Conservation (phyloP, 2,797 vertebrate genomes). For the Pangasius larnaudii region DNA sequence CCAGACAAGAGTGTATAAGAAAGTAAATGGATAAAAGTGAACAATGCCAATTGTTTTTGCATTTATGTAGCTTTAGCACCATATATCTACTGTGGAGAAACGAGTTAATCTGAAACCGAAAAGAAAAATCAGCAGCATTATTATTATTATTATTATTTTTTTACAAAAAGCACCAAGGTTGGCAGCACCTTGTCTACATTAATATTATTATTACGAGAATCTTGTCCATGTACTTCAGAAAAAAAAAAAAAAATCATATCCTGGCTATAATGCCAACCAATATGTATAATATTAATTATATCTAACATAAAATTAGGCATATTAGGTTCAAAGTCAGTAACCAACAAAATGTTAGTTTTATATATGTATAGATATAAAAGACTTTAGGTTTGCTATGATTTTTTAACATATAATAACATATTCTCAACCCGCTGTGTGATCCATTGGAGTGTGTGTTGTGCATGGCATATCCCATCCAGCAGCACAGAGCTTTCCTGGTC, state of each 20-base stretch:
- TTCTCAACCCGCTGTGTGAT: constrained; percentile 22
- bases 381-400: neutral
- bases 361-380: constrained; percentile 1
- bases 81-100: constrained; percentile 28
- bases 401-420: neutral
- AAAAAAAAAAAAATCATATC: neutral
- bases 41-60: constrained; percentile 1
- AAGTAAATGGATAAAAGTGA: neutral
- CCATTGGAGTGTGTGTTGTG: neutral
- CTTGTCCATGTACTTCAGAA: constrained; percentile 14
- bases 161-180: constrained; percentile 52
- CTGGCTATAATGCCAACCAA: neutral
- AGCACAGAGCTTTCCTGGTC: constrained; percentile 1
- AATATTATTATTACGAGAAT: constrained; percentile 29
- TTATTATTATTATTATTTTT: neutral
- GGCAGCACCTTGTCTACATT: constrained; percentile 38
- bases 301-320: constrained; percentile 6
- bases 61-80: constrained; percentile 44
- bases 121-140: constrained; percentile 49
- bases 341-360: constrained; percentile 4
- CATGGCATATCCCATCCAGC: constrained; percentile 6
- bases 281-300: constrained; percentile 1
- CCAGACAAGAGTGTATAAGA: neutral
- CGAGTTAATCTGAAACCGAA: neutral
- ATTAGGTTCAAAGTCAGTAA: constrained; percentile 9